Percentiles rank a stretch among this genome's conserved stretches.
phyloP scores from a whole-genome alignment of 2,113 vertebrate species.

The Cairina moschata region DNA sequence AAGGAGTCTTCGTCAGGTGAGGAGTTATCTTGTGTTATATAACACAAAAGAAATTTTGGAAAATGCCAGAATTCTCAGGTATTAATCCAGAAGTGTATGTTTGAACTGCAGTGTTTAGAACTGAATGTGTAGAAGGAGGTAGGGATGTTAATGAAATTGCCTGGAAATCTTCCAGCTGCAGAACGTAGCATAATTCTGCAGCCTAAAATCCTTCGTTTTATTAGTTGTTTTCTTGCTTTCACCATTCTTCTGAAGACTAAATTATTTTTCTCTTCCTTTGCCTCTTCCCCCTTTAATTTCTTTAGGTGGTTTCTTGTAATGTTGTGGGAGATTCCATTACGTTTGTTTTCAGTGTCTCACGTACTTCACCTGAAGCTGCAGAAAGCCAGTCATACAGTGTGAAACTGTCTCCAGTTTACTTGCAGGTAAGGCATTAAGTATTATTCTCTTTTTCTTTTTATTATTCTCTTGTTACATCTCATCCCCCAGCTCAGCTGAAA shows the following conservation, averaged over 20 bases:
- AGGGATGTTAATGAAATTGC: background rate
- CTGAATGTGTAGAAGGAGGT: background rate
- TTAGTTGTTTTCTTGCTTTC: background rate
- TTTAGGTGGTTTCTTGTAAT: conserved; percentile 84
- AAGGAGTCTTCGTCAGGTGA: background rate
- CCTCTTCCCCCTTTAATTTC: background rate
- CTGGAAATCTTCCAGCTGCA: background rate
- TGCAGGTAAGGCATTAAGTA: conserved; percentile 83
- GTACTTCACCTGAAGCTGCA: background rate
- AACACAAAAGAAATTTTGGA: background rate
- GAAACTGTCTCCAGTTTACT: conserved; percentile 82
- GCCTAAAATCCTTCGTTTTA: background rate
- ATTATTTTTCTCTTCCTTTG: background rate
- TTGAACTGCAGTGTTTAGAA: background rate
- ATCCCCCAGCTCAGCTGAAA: background rate
- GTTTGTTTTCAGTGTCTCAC: conserved; percentile 77
- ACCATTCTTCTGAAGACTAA: background rate
- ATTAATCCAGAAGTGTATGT: background rate
- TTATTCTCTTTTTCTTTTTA: background rate
- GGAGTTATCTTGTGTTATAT: background rate
- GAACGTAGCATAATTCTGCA: background rate
- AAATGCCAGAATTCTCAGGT: background rate
- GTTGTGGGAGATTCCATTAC: conserved; percentile 82
- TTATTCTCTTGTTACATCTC: background rate
- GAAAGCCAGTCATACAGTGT: conserved; percentile 76